Base-by-base conservation (phyloP, 2,113 vertebrate genomes). In the Edolisoma coerulescens region DNA sequence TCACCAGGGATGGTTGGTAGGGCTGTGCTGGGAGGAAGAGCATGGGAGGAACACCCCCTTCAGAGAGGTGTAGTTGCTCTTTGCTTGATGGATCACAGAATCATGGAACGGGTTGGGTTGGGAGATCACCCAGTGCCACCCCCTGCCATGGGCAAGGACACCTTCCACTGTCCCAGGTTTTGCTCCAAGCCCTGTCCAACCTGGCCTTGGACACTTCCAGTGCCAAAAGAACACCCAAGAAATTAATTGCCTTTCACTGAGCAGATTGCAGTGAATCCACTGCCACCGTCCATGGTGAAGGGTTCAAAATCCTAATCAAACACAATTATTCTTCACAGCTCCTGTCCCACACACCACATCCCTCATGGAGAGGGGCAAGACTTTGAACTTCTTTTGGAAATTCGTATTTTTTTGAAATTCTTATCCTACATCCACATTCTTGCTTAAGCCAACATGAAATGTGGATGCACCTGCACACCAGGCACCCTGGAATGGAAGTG, bases 391-490 rank as follows among this genome's bases (percentile, higher is more conserved):
- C 26, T 74, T 77, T 35, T 32, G 13, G 3, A 53, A 91, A 63
- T 82, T 3, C 6, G 0, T 24, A 7, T 26, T 74, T 75, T 78
- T 42, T 39, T 78, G 22, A 59, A 81, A 74, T 70, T 74, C 37
- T 60, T 18, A 35, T 42, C 35, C 17, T 54, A 11, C n/a, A 45
- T 33, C 26, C 0, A 0, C 32, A 30, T 56, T 52, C 41, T 26
- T n/a, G 35, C 33, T 71, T 68, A 37, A 30, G 27, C 30, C 49
- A 86, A 56, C 3, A 4, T 11, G 21, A 35, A 20, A 77, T 4
- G 6, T 23, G 28, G 54, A 53, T 37, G 28, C 23, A 47, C 4
- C 17, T 41, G 18, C 54, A 27, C 39, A 74, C 8, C 57, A 54
- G 39, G 21, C 28, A 41, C 22, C 21, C 3, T 14, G 41, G 64